These are phyloP conservation scores for Helicoverpa assulta DNA, from an alignment of 2,888 invertebrate genomes.

Conservation along the genomic window DNA sequence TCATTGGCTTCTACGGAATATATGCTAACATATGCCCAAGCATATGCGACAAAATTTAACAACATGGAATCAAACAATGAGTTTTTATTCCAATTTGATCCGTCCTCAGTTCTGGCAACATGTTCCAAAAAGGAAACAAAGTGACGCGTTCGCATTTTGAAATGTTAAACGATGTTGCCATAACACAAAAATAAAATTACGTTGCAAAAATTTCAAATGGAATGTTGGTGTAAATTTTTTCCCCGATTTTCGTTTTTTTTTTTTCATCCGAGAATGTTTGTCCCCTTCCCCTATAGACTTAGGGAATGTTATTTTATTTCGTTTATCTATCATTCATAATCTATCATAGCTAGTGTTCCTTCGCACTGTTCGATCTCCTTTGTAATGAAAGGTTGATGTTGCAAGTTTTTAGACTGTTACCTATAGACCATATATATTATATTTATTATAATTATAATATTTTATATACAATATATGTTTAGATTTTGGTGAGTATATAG, in stretches of 20 bases:
- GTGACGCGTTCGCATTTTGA: slow-evolving; percentile 52
- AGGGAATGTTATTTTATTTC: slow-evolving; percentile 85
- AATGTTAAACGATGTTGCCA: slow-evolving; percentile 80
- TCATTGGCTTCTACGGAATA: slow-evolving; percentile 81
- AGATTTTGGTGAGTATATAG: slow-evolving; percentile 75
- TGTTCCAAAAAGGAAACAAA: slow-evolving; percentile 48
- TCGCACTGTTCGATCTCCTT: slow-evolving; percentile 84
- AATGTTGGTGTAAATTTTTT: slow-evolving; percentile 92
- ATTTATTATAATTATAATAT: slow-evolving; percentile 45
- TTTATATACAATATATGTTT: slow-evolving; percentile 15
- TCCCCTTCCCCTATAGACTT: slow-evolving; percentile 82
- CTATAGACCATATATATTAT: slow-evolving; percentile 63
- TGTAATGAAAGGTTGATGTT: slow-evolving; percentile 84
- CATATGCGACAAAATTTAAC: slow-evolving; percentile 49
- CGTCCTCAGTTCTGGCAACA: slow-evolving; percentile 84
- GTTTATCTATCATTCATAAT: slow-evolving; percentile 80
- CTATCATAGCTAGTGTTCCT: slow-evolving; percentile 83
- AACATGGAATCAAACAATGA: slow-evolving; percentile 60
- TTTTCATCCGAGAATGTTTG: slow-evolving; percentile 91
- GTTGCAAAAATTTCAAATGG: slow-evolving; percentile 90
- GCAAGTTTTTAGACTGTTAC: slow-evolving; percentile 79
- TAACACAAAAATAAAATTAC: slow-evolving; percentile 75
- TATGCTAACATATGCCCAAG: slow-evolving; percentile 32
- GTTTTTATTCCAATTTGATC: slow-evolving; percentile 87
- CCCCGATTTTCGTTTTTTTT: slow-evolving; percentile 74